Conservation (phyloP, 2,797 vertebrate genomes). For the Alcedo quadribrachys region DNA sequence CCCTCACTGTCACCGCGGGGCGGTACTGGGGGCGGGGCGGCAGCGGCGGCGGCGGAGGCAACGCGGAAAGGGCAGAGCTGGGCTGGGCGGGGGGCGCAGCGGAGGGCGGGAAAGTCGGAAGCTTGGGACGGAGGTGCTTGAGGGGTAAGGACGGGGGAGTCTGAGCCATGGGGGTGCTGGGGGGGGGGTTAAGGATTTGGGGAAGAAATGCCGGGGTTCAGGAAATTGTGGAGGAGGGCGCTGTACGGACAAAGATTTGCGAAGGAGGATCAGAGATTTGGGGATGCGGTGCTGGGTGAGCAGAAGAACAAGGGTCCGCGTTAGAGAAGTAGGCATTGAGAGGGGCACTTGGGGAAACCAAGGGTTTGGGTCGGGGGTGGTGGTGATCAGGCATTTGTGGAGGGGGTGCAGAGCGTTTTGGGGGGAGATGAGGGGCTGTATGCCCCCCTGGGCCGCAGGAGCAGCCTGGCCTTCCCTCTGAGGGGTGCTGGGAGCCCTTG, state of each 20-base stretch:
- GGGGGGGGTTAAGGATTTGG: neutral
- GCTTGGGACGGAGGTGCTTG: neutral
- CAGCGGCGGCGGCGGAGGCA: neutral
- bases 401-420: neutral
- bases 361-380: neutral
- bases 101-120: neutral
- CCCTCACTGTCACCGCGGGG: neutral
- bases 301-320: neutral
- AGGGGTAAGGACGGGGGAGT: neutral
- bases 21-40: neutral
- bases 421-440: neutral
- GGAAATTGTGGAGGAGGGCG: too few species aligned
- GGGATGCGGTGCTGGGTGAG: neutral
- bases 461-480: neutral
- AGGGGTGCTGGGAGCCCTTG: neutral
- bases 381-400: neutral
- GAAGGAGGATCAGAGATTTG: neutral
- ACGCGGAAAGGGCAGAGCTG: neutral
- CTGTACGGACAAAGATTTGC: too few species aligned
- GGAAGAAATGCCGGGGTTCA: neutral
- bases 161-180: neutral
- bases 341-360: neutral
- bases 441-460: rapidly evolving
- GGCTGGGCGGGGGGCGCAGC: neutral
- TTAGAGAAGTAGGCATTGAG: rapidly evolving